Evolutionary conservation across 2,113 vertebrate genomes (phyloP).

Genomic region (Upupa epops): DNA sequence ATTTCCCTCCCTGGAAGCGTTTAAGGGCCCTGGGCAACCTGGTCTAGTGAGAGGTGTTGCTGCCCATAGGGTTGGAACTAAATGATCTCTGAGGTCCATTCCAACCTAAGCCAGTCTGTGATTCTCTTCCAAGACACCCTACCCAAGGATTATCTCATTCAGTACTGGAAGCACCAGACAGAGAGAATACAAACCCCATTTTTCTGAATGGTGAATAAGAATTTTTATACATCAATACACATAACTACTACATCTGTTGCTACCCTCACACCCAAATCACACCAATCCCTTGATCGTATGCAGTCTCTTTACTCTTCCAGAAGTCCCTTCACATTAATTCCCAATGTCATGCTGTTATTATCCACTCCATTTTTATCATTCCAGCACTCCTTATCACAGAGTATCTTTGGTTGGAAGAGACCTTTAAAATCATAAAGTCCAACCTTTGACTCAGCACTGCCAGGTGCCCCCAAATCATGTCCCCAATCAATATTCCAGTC

Average conservation of each 20-base stretch:
- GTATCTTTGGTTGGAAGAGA: too few relatives aligned
- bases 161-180: not conserved
- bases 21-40: too few relatives aligned
- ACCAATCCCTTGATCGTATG: not conserved
- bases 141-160: not conserved
- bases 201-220: not conserved
- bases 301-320: not conserved
- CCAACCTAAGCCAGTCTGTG: too few relatives aligned
- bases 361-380: not conserved
- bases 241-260: not conserved
- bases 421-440: too few relatives aligned
- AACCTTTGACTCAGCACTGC: too few relatives aligned
- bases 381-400: not conserved
- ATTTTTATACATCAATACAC: not conserved
- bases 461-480: too few relatives aligned
- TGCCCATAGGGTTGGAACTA: too few relatives aligned
- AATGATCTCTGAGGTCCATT: too few relatives aligned
- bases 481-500: rapidly evolving
- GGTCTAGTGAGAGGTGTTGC: too few relatives aligned
- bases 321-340: not conserved
- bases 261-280: not conserved
- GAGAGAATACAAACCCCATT: not conserved
- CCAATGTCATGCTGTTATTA: not conserved
- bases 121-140: not conserved
- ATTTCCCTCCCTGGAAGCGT: too few relatives aligned